Percentiles rank a stretch among this genome's conserved stretches.
Evolutionary conservation across 2,113 vertebrate species (phyloP).

Genomic region (Perognathus longimembris): DNA sequence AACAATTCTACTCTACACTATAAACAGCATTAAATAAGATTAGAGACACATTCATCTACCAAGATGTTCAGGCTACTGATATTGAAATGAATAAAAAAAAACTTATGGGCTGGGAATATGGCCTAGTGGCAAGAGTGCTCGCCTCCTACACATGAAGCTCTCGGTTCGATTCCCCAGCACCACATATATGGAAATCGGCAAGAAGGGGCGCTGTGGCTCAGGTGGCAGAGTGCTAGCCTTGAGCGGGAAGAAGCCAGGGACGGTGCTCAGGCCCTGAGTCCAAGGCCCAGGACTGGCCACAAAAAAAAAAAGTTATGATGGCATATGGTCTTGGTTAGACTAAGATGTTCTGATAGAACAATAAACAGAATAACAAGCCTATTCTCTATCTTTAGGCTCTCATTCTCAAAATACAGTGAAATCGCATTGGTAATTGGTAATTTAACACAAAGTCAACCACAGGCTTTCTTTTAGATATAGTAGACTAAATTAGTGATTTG

Average conservation of each 20-base stretch:
- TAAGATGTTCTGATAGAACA: conserved; percentile 38
- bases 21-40: conserved; percentile 42
- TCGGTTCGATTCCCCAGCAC: too few species aligned
- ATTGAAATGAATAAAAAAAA: too few species aligned
- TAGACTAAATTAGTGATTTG: background rate
- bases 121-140: too few species aligned
- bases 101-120: too few species aligned
- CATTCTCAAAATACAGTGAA: conserved; percentile 33
- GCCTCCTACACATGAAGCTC: too few species aligned
- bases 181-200: too few species aligned
- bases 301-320: conserved; percentile 55
- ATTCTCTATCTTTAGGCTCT: background rate
- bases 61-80: conserved; percentile 13
- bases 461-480: conserved; percentile 19
- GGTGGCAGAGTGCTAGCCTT: too few species aligned
- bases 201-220: too few species aligned
- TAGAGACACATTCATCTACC: conserved; percentile 56
- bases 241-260: too few species aligned
- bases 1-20: conserved; percentile 33
- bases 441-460: background rate
- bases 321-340: conserved; percentile 41
- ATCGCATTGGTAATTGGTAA: conserved; percentile 1
- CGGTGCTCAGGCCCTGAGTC: too few species aligned
- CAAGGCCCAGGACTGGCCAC: too few species aligned
- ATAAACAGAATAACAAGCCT: background rate